Conservation (phyloP, 2,113 vertebrate species). For the Saccopteryx leptura region DNA sequence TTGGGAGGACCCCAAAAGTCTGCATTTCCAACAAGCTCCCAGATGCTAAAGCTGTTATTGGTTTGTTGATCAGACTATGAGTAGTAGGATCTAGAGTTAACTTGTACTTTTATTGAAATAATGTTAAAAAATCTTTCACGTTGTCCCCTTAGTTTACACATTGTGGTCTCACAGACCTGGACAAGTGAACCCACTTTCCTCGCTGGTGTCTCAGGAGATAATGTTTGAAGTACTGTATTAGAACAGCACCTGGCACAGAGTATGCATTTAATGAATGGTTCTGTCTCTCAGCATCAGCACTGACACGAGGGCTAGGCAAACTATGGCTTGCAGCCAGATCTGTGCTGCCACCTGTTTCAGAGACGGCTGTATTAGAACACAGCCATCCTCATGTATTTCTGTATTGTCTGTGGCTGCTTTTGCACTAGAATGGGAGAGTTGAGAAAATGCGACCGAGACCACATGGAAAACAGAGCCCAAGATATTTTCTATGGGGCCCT, state of each 20-base stretch:
- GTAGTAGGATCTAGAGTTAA: not conserved
- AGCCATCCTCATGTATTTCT: not conserved
- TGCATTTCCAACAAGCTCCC: not conserved
- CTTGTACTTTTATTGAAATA: not conserved
- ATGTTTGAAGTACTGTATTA: not conserved
- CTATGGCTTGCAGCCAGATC: not conserved
- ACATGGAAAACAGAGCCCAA: not conserved
- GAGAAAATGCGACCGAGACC: not conserved
- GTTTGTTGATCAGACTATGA: not conserved
- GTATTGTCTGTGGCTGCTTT: not conserved
- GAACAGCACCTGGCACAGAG: not conserved
- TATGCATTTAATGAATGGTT: not conserved
- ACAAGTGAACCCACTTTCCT: not conserved
- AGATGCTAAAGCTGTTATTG: accelerated
- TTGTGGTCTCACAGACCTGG: not conserved
- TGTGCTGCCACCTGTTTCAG: not conserved
- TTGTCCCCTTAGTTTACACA: not conserved
- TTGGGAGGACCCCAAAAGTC: not conserved
- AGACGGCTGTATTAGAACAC: not conserved
- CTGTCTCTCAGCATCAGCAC: not conserved
- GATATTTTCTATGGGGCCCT: not conserved
- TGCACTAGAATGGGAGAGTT: accelerated
- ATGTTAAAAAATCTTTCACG: not conserved
- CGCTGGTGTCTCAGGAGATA: not conserved
- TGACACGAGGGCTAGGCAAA: not conserved